Evolutionary conservation across 2,113 vertebrate species (phyloP).

Genomic region (Prionailurus bengalensis): DNA sequence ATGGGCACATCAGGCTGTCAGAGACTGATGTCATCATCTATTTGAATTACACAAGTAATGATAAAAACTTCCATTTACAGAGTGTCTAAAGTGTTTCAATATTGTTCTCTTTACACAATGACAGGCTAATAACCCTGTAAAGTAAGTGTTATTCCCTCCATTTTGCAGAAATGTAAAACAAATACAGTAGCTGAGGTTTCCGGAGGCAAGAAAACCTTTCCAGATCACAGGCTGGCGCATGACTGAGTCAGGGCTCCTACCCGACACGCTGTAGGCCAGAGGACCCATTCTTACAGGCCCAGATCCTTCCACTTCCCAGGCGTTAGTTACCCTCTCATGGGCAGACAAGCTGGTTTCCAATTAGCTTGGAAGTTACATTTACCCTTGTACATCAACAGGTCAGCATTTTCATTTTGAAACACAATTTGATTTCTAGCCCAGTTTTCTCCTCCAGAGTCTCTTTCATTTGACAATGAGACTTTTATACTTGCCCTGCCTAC

Average conservation of each 20-base stretch:
- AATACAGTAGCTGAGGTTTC: neutral
- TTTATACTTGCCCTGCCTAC: constrained; percentile 23
- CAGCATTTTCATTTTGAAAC: constrained; percentile 58
- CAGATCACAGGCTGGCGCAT: neutral
- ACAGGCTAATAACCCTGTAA: neutral
- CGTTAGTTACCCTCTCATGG: neutral
- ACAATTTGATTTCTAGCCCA: constrained; percentile 45
- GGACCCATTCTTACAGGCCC: neutral
- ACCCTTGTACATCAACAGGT: constrained; percentile 23
- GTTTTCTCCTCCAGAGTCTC: neutral
- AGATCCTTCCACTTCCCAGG: neutral
- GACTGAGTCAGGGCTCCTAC: neutral
- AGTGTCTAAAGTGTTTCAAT: neutral
- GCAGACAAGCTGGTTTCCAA: neutral
- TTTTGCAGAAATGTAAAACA: neutral
- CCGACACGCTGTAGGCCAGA: accelerated
- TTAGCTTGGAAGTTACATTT: constrained; percentile 1
- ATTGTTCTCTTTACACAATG: neutral
- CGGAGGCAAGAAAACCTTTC: neutral
- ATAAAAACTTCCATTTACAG: constrained; percentile 19
- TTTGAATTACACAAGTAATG: constrained; percentile 50
- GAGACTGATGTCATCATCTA: constrained; percentile 39
- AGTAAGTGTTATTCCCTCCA: neutral
- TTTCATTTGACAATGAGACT: constrained; percentile 39
- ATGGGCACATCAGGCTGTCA: neutral